Evolutionary conservation across 30 jellyfish, hydroid and myxozoan species (phyloP).

Genomic region (Rhopilema esculentum): DNA sequence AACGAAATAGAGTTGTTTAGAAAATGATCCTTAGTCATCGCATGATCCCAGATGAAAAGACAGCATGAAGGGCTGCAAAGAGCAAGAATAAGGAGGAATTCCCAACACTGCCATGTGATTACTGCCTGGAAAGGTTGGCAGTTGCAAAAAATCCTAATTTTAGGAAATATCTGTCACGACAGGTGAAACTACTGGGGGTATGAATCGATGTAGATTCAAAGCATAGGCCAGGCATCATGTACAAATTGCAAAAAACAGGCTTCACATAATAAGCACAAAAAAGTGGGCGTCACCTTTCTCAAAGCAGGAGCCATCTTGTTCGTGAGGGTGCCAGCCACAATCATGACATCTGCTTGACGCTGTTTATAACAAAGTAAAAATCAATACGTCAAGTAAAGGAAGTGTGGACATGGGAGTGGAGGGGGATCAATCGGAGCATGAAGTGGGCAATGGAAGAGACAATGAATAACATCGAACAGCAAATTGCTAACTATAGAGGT

Average conservation of each 20-base stretch:
- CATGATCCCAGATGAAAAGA: too few species aligned
- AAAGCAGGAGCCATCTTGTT: slow-evolving; percentile 99
- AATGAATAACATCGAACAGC: not conserved
- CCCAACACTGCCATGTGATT: not conserved
- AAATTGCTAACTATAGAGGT: too few species aligned
- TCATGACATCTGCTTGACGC: slow-evolving; percentile 99
- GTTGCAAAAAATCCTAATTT: too few species aligned
- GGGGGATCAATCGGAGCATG: not conserved
- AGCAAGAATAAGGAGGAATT: not conserved
- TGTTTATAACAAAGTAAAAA: slow-evolving; percentile 6
- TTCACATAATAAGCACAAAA: not conserved
- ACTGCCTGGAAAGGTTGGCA: not conserved
- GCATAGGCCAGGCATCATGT: not conserved
- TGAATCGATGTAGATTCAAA: too few species aligned
- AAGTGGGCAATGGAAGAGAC: not conserved
- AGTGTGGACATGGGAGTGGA: not conserved
- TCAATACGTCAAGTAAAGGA: not conserved
- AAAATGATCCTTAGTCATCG: too few species aligned
- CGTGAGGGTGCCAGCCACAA: slow-evolving; percentile 99
- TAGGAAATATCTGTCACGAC: too few species aligned
- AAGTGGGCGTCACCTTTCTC: slow-evolving; percentile 74
- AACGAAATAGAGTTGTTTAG: too few species aligned
- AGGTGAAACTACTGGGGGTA: too few species aligned
- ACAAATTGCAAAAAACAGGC: not conserved
- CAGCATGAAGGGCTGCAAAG: not conserved